Conservation (phyloP, 2,888 invertebrate genomes). For the Eudasyphora cyanicolor region DNA sequence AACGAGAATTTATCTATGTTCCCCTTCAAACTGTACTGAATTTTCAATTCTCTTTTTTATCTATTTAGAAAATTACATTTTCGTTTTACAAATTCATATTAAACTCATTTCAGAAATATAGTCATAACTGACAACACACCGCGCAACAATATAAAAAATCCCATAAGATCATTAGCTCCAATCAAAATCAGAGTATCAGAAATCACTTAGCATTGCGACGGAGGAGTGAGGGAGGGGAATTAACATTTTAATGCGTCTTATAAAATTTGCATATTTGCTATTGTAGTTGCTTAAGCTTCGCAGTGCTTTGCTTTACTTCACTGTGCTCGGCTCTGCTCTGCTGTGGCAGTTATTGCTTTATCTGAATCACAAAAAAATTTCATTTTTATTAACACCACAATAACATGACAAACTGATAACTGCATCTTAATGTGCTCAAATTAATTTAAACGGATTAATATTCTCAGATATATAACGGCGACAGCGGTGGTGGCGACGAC, state of each 20-base stretch:
- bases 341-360: background rate
- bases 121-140: too few relatives aligned
- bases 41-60: too few relatives aligned
- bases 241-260: slow-evolving; percentile 9
- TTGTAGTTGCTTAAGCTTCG: background rate
- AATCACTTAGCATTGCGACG: background rate
- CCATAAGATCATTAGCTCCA: background rate
- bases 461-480: slow-evolving; percentile 43
- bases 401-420: slow-evolving; percentile 67
- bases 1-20: too few relatives aligned
- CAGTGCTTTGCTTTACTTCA: too few relatives aligned
- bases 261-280: slow-evolving; percentile 9
- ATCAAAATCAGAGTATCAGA: slow-evolving; percentile 2
- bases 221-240: background rate
- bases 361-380: background rate
- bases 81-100: too few relatives aligned
- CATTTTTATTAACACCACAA: slow-evolving; percentile 52
- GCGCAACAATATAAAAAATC: too few relatives aligned
- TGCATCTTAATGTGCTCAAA: slow-evolving; percentile 68
- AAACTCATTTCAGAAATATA: too few relatives aligned
- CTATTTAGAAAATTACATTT: too few relatives aligned
- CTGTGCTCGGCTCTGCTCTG: too few relatives aligned
- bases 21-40: too few relatives aligned
- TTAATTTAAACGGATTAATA: slow-evolving; percentile 69
- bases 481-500: slow-evolving; percentile 15